Evolutionary conservation across 1,140 invertebrate species (phyloP).

Genomic region (Xylocopa sonorina): DNA sequence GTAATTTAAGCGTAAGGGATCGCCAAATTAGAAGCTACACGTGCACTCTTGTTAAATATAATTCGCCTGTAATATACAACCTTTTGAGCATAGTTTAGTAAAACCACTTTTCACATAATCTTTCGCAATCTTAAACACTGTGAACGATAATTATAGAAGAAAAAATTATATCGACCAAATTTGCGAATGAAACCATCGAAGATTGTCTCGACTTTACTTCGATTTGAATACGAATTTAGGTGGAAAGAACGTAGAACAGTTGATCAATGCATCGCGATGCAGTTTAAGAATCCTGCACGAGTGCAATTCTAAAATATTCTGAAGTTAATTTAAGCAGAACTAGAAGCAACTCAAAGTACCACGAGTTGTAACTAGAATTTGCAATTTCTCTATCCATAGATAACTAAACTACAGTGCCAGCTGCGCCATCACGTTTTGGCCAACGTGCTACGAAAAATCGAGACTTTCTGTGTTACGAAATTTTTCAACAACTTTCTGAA

Average conservation of each 20-base stretch:
- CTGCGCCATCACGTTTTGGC: too few relatives aligned
- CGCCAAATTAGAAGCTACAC: background rate
- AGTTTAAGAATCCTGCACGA: background rate
- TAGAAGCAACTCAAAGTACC: background rate
- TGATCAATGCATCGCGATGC: too few relatives aligned
- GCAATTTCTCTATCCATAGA: background rate
- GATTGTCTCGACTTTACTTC: too few relatives aligned
- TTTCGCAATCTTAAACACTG: background rate
- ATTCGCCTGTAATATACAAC: too few relatives aligned
- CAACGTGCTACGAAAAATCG: too few relatives aligned
- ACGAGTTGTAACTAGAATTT: background rate
- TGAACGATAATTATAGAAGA: too few relatives aligned
- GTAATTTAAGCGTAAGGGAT: conserved; percentile 1
- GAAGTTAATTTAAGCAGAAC: background rate
- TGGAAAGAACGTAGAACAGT: background rate
- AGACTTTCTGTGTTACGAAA: too few relatives aligned
- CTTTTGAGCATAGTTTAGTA: background rate
- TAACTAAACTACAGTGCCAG: too few relatives aligned
- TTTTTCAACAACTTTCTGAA: too few relatives aligned
- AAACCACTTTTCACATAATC: background rate
- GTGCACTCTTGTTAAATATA: background rate
- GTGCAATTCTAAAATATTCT: background rate
- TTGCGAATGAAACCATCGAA: too few relatives aligned
- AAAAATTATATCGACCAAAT: too few relatives aligned
- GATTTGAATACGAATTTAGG: too few relatives aligned